Evolutionary conservation across 2,888 invertebrate genomes (phyloP), one percentile per base, ranked within the genome.

Genomic region (Physocephala rufipes): DNA sequence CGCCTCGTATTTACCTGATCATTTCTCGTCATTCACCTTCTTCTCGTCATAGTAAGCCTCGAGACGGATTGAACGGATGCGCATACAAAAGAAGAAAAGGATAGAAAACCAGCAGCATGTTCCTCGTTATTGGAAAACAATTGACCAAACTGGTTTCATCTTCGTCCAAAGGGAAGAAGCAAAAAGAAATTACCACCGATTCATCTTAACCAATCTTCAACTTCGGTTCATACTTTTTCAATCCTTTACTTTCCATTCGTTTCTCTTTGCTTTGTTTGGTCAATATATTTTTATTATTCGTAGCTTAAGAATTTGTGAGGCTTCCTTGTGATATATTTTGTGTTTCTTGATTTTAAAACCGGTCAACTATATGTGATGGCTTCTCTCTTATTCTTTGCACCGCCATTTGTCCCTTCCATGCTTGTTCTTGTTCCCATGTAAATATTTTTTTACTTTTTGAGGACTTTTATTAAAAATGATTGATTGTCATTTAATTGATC

Each of bases 401-500:
- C 12, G 2, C 7, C 21, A 21, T 21, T 53, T 12, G 5, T 2
- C 28, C 28, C 28, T 58, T 19, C 5, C 2, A 16, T 21, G 9
- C 21, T 19, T 53, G n/a, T 19, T 53, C 12, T 21, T 53, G 2
- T 55, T 55, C 26, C 26, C 26, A 13, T 24, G 26, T 55, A 2
- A 24, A 7, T 26, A 15, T 65, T 53, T 21, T 51, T 16, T 26
- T 26, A 24, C 51, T 13, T 47, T 51, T 53, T 51, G 30, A 53
- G 30, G 58, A 51, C 71, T 79, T 80, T 81, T 82, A 80, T 82
- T 81, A 82, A 80, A 82, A 79, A 80, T 81, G 82, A 81, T 81
- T 81, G 81, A 81, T 82, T 80, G 81, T 74, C 81, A 80, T 81
- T 80, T 81, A 81, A 81, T 81, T 82, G 79, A 80, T 82, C 77